Evolutionary conservation across 2,113 vertebrate genomes (phyloP).

Genomic region (Ceyx melanurus): DNA sequence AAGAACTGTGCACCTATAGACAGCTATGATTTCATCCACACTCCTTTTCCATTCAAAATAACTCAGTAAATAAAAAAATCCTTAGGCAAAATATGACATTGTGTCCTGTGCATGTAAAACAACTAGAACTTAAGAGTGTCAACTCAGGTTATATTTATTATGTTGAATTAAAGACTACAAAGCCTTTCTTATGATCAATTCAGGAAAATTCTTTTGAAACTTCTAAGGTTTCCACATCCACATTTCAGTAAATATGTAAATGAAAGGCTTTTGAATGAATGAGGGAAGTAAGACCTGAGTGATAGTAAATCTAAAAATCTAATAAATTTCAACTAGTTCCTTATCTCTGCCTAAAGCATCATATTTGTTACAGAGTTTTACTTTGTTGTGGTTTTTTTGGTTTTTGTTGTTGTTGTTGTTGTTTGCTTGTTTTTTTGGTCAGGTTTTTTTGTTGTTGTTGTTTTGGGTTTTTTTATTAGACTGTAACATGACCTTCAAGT

Average conservation of each 20-base stretch:
- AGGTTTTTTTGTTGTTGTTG: no score
- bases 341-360: background rate
- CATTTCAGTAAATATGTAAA: background rate
- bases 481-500: background rate
- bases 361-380: background rate
- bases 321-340: background rate
- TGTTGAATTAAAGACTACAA: background rate
- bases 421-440: no score
- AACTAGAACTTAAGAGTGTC: background rate
- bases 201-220: background rate
- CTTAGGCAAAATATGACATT: background rate
- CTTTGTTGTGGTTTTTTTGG: no score
- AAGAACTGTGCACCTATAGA: background rate
- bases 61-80: background rate
- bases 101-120: no score
- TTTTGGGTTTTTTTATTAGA: accelerated
- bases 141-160: background rate
- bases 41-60: background rate
- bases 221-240: background rate
- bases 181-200: background rate
- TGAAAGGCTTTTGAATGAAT: background rate
- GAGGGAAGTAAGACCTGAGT: background rate
- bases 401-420: no score
- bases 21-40: background rate
- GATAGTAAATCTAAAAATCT: background rate